Base-by-base conservation (phyloP, 2,797 vertebrate genomes). In the Anisognathus igniventris region DNA sequence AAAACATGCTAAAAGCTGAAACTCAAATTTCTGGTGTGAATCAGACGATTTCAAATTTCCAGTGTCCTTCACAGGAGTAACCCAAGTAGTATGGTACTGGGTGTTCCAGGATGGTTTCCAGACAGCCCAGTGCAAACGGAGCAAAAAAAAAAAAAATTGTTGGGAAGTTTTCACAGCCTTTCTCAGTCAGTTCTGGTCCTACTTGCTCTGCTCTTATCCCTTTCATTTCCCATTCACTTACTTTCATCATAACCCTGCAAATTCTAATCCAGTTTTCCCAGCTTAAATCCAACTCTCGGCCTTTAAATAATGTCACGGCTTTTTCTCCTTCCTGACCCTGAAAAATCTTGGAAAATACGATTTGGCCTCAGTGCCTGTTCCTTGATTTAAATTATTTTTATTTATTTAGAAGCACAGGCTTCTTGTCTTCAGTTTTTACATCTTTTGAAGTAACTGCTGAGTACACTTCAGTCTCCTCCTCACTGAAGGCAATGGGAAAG, bases 101-200 rank as follows among this genome's bases (percentile, higher is more conserved):
- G 24, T 92, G 33, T 70, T 82, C 62, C 48, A 79, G 53, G 11
- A 37, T 24, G 35, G 18, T 47, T 88, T 90, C 71, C 74, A 94
- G 23, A 72, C 17, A 88, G 47, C 40, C 24, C 42, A 77, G 54
- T 33, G 44, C 6, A 86, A 83, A 78, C 33, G 28, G 44, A 57
- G 21, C 0, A 24, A 47, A n/a, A 72, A 44, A 24, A 2, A n/a
- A 66, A 48, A 47, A 39, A 13, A 2, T 14, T 0, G 2, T 3
- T 6, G 3, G 14, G 44, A 79, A 44, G 4, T 71, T 88, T 75
- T 61, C n/a, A 53, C 24, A 82, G 45, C 15, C 57, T 9, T 57
- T 83, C 21, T 48, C 35, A 86, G 25, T 6, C 16, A 44, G 39
- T 61, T 64, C 58, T 54, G 23, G 35, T 47, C 24, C 33, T 18